These are phyloP conservation scores for Melanerpes aurifrons DNA, from an alignment of 2,113 vertebrate species.

Conservation along the genomic window DNA sequence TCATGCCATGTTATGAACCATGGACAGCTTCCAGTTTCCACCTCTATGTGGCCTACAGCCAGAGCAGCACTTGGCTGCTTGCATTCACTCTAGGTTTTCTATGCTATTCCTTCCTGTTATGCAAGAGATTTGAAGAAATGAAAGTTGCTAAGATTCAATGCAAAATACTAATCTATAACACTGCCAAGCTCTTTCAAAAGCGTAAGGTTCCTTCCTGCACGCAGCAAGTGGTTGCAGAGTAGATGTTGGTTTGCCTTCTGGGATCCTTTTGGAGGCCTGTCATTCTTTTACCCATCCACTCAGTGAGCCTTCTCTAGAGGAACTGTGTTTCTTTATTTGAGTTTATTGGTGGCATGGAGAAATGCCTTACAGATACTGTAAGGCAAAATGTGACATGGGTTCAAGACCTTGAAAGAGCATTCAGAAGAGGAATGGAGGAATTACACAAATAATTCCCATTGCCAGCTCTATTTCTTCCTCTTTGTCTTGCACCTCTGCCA, in stretches of 20 bases:
- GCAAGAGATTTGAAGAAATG: neutral
- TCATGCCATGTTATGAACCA: neutral
- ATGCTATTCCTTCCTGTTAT: neutral
- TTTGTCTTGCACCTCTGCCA: neutral
- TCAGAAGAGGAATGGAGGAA: neutral
- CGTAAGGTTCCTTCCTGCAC: neutral
- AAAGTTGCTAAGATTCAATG: neutral
- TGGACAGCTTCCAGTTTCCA: constrained; percentile 3
- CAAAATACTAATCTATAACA: neutral
- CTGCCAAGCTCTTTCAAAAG: neutral
- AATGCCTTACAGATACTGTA: neutral
- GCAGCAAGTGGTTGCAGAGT: neutral
- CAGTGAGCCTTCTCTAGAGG: neutral
- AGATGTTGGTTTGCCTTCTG: neutral
- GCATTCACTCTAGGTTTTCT: neutral
- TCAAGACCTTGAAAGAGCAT: neutral
- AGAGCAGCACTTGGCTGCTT: constrained; percentile 9
- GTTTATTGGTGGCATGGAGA: neutral
- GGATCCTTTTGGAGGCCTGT: neutral
- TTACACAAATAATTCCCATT: neutral
- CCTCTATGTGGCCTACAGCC: neutral
- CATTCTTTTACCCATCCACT: neutral
- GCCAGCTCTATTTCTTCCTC: neutral
- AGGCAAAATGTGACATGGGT: neutral
- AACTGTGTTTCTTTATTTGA: neutral